Evolutionary conservation across 2,113 vertebrate genomes (phyloP).

Genomic region (Triplophysa rosa): DNA sequence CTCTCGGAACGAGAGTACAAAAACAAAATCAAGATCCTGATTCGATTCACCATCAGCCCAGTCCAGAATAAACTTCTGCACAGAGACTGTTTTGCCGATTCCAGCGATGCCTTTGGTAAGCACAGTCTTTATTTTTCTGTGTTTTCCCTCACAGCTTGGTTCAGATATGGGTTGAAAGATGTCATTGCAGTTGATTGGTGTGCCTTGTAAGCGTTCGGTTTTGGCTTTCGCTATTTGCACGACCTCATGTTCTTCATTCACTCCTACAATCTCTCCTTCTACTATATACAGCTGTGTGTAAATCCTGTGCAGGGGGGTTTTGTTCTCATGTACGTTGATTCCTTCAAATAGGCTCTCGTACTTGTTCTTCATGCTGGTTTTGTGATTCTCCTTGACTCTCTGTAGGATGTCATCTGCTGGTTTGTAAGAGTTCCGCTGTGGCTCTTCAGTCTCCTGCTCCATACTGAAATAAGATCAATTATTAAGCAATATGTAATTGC

Average conservation of each 20-base stretch:
- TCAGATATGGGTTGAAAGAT: constrained; percentile 11
- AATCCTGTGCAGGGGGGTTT: constrained; percentile 20
- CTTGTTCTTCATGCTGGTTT: constrained; percentile 20
- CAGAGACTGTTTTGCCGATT: constrained; percentile 31
- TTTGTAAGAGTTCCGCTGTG: background rate
- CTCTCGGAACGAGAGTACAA: constrained; percentile 27
- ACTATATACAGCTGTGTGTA: constrained; percentile 28
- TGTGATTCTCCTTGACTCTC: constrained; percentile 14
- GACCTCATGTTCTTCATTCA: constrained; percentile 34
- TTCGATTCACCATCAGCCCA: constrained; percentile 24
- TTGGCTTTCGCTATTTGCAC: constrained; percentile 20
- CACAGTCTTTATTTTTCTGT: constrained; percentile 3
- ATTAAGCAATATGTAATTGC: too few relatives aligned
- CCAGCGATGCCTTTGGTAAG: constrained; percentile 39
- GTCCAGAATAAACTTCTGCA: constrained; percentile 34
- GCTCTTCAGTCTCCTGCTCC: background rate
- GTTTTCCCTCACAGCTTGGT: background rate
- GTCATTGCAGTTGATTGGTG: constrained; percentile 26
- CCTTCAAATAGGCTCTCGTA: constrained; percentile 24
- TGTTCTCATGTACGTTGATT: background rate
- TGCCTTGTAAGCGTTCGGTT: constrained; percentile 22
- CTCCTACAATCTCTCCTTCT: constrained; percentile 13
- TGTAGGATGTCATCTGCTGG: background rate
- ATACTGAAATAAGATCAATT: background rate
- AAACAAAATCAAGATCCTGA: constrained; percentile 27